These are phyloP conservation scores for Aurelia aurita complex sp. Pacific DNA, from an alignment of 30 jellyfish, hydroid and myxozoan genomes.

Conservation along the genomic window DNA sequence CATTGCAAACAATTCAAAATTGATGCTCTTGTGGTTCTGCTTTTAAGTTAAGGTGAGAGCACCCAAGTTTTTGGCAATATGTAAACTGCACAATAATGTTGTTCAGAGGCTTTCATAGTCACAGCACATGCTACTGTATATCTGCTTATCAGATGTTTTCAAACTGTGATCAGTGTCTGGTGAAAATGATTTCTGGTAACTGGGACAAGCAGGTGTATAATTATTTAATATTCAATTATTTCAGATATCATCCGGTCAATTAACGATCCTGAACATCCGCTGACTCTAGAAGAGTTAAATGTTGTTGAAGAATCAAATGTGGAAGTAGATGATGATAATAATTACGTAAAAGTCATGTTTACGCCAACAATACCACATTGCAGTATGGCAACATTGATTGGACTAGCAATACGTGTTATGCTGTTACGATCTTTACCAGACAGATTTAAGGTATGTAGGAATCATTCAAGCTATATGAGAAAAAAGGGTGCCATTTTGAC, in stretches of 20 bases:
- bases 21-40: too few relatives aligned
- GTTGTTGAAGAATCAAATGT: constrained; percentile 84
- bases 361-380: constrained; percentile 99
- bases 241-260: constrained; percentile 77
- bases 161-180: neutral
- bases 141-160: neutral
- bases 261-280: constrained; percentile 96
- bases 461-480: neutral
- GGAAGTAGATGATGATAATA: constrained; percentile 66
- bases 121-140: too few relatives aligned
- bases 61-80: too few relatives aligned
- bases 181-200: neutral
- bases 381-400: constrained; percentile 97
- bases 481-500: too few relatives aligned
- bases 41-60: too few relatives aligned
- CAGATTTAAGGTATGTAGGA: constrained; percentile 71
- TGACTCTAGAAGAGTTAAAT: constrained; percentile 89
- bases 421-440: constrained; percentile 88
- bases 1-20: too few relatives aligned
- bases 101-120: too few relatives aligned
- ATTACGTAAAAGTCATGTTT: constrained; percentile 63
- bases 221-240: neutral
- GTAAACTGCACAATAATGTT: too few relatives aligned
- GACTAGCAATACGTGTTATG: constrained; percentile 88
- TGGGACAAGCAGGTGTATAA: neutral